Evolutionary conservation across 2,113 vertebrate species (phyloP).

Genomic region (Gulo gulo): DNA sequence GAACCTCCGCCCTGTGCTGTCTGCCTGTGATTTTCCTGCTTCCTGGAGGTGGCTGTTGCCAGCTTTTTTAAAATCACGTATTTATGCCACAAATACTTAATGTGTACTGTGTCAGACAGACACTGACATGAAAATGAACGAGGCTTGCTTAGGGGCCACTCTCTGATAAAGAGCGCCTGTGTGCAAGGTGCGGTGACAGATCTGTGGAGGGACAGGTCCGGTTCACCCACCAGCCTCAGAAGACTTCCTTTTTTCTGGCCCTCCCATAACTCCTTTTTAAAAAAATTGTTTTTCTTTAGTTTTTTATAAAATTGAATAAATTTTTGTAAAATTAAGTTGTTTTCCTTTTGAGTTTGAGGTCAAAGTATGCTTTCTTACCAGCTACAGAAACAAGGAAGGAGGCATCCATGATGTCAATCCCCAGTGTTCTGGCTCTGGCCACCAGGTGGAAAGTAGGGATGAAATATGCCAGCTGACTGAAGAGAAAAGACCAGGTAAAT

Average conservation of each 20-base stretch:
- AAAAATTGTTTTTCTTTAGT: background rate
- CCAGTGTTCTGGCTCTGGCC: slow-evolving; percentile 90
- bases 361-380: slow-evolving; percentile 83
- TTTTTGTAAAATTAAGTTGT: slow-evolving; percentile 1
- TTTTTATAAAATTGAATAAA: background rate
- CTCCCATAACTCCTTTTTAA: background rate
- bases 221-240: background rate
- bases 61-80: background rate
- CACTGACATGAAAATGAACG: background rate
- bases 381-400: slow-evolving; percentile 93
- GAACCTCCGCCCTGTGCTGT: background rate
- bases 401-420: slow-evolving; percentile 91
- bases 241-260: background rate
- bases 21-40: background rate
- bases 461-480: slow-evolving; percentile 94
- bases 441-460: slow-evolving; percentile 93
- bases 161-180: background rate
- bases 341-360: slow-evolving; percentile 14
- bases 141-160: background rate
- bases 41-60: background rate
- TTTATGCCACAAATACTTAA: background rate
- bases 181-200: background rate
- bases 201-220: background rate
- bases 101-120: background rate
- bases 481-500: slow-evolving; percentile 93